These are phyloP conservation scores for Cotesia typhae DNA, from an alignment of 1,140 invertebrate genomes.

Conservation along the genomic window DNA sequence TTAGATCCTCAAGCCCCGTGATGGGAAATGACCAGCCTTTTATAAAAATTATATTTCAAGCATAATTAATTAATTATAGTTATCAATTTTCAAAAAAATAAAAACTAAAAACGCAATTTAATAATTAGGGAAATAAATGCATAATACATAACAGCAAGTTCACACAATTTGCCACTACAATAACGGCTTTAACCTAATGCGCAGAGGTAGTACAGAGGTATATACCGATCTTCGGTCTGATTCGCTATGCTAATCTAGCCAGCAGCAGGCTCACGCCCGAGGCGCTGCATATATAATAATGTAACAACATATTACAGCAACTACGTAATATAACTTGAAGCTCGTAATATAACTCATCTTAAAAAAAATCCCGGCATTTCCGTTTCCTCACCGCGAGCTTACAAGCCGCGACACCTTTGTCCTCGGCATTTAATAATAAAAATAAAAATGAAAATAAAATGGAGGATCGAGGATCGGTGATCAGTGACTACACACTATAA, in stretches of 20 bases:
- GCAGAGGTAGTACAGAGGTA: slow-evolving; percentile 25
- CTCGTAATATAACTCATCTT: not conserved
- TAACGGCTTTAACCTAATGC: slow-evolving; percentile 36
- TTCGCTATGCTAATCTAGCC: slow-evolving; percentile 37
- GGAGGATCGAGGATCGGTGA: too few species aligned
- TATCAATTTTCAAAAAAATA: not conserved
- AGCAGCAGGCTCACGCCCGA: slow-evolving; percentile 9
- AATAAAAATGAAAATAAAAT: slow-evolving; percentile 1
- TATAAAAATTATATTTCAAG: too few species aligned
- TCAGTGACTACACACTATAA: not conserved
- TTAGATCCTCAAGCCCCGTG: too few species aligned
- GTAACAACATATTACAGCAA: slow-evolving; percentile 3
- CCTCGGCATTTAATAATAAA: too few species aligned
- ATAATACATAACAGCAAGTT: not conserved
- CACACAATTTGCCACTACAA: slow-evolving; percentile 19
- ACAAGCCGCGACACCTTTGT: too few species aligned
- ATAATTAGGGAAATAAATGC: slow-evolving; percentile 13
- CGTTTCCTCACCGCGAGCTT: not conserved
- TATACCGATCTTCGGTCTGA: slow-evolving; percentile 40
- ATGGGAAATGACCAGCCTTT: too few species aligned
- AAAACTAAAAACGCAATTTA: not conserved
- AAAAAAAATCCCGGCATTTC: slow-evolving; percentile 5
- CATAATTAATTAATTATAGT: too few species aligned
- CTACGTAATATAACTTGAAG: not conserved
- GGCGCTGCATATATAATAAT: slow-evolving; percentile 7